Conservation (phyloP, 2,888 invertebrate genomes). For the Spisula solida region DNA sequence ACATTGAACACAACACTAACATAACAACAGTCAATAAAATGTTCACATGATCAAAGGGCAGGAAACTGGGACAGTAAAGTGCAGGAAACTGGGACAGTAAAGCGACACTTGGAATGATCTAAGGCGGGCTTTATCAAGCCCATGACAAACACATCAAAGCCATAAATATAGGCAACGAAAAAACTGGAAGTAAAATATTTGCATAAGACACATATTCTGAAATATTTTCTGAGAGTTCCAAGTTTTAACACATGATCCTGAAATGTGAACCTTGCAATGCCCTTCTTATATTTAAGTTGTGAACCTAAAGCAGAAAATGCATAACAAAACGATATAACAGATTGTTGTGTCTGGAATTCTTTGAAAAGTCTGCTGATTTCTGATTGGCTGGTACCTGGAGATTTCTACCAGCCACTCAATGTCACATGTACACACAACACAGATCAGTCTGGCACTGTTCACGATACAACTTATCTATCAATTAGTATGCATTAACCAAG, state of each 20-base stretch:
- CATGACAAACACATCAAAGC: neutral
- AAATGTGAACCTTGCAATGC: too few species aligned
- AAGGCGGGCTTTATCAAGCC: neutral
- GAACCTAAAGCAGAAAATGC: too few species aligned
- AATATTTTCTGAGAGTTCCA: too few species aligned
- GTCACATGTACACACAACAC: neutral
- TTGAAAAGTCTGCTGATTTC: too few species aligned
- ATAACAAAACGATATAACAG: too few species aligned
- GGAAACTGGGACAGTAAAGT: neutral
- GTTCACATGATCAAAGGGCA: neutral
- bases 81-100: neutral
- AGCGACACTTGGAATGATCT: neutral
- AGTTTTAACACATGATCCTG: too few species aligned
- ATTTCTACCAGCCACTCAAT: neutral
- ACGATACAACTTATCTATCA: neutral
- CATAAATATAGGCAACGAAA: neutral
- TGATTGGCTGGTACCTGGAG: too few species aligned
- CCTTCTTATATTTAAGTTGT: too few species aligned
- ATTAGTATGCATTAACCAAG: slow-evolving; percentile 32
- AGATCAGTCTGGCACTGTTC: neutral
- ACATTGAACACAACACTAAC: neutral
- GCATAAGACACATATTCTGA: neutral
- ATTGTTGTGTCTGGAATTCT: too few species aligned
- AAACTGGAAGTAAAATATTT: neutral
- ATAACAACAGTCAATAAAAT: slow-evolving; percentile 1